Evolutionary conservation across 2,113 vertebrate species (phyloP).

Genomic region (Labeo rohita): DNA sequence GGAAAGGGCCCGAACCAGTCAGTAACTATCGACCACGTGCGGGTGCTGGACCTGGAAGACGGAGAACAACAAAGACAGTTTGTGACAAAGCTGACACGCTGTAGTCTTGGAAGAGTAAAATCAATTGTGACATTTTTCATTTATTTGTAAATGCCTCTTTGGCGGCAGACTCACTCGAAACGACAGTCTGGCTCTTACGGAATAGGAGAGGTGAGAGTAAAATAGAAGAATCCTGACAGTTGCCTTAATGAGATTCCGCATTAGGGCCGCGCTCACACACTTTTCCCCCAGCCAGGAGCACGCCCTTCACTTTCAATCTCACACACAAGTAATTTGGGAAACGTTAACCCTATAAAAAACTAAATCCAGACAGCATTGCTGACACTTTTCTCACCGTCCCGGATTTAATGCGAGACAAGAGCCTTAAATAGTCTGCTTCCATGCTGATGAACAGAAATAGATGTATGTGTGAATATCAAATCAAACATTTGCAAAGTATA

Average conservation of each 20-base stretch:
- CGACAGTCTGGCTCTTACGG: constrained; percentile 87
- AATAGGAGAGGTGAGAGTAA: constrained; percentile 85
- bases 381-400: constrained; percentile 63
- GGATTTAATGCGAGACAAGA: constrained; percentile 56
- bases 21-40: constrained; percentile 82
- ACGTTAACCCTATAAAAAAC: constrained; percentile 82
- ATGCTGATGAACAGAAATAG: constrained; percentile 9
- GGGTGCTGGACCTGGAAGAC: constrained; percentile 79
- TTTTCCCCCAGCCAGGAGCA: constrained; percentile 78
- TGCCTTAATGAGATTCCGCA: constrained; percentile 95
- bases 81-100: constrained; percentile 92
- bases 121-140: constrained; percentile 99
- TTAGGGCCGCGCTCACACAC: constrained; percentile 85
- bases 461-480: neutral
- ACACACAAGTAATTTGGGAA: constrained; percentile 81
- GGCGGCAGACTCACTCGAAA: constrained; percentile 90
- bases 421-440: neutral
- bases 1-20: constrained; percentile 77
- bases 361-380: constrained; percentile 72
- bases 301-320: constrained; percentile 87
- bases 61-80: constrained; percentile 88
- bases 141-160: constrained; percentile 99
- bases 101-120: constrained; percentile 84
- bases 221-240: constrained; percentile 92
- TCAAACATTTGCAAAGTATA: neutral